Evolutionary conservation across 2,797 vertebrate species (phyloP).

Genomic region (Acropternis orthonyx): DNA sequence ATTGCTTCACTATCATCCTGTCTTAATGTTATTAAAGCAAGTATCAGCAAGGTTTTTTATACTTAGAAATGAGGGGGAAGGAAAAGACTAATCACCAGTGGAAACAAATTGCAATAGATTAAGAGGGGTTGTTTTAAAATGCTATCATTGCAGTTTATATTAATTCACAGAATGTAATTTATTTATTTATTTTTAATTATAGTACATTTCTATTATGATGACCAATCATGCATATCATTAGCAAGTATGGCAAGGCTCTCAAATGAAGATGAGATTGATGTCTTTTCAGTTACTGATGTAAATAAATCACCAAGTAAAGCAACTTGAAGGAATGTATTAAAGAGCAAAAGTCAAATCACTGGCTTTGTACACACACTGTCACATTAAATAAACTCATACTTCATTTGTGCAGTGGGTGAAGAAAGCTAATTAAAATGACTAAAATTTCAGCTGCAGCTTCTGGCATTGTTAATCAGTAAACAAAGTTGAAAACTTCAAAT

Average conservation of each 20-base stretch:
- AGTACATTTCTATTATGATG: slow-evolving; percentile 42
- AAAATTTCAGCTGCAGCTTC: slow-evolving; percentile 55
- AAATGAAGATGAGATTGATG: slow-evolving; percentile 63
- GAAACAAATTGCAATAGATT: background rate
- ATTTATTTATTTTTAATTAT: slow-evolving; percentile 3
- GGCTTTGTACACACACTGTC: background rate
- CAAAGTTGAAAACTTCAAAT: slow-evolving; percentile 56
- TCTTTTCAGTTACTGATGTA: slow-evolving; percentile 72
- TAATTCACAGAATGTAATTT: slow-evolving; percentile 52
- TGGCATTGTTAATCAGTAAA: slow-evolving; percentile 59
- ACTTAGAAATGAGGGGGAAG: background rate
- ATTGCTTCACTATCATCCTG: background rate
- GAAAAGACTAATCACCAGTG: background rate
- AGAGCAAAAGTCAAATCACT: slow-evolving; percentile 63
- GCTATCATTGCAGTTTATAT: slow-evolving; percentile 32
- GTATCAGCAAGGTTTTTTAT: background rate
- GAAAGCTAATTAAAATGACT: slow-evolving; percentile 65
- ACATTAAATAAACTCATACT: slow-evolving; percentile 67
- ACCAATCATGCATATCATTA: slow-evolving; percentile 66
- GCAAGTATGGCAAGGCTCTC: slow-evolving; percentile 26
- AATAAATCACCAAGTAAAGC: slow-evolving; percentile 57
- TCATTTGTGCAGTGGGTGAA: slow-evolving; percentile 55
- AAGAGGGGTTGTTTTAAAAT: background rate
- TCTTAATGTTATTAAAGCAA: background rate
- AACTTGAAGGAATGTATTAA: slow-evolving; percentile 60